phyloP scores from a whole-genome alignment of 92 coral and sea anemone species.

The Zoanthus sansibaricus region DNA sequence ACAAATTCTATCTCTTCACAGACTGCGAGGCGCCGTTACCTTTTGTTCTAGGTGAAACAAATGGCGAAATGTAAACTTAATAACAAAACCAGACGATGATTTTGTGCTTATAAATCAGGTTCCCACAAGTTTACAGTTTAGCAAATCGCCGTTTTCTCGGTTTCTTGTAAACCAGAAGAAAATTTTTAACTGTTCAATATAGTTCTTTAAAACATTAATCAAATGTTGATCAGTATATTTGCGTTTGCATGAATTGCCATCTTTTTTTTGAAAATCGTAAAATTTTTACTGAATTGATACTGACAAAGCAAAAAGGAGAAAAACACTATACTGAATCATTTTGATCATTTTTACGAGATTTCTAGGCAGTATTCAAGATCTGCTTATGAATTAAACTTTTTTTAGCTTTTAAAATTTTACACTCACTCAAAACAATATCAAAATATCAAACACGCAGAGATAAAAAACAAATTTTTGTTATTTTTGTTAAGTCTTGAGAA shows the following conservation, averaged over 20 bases:
- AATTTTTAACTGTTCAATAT: neutral
- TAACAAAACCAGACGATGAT: neutral
- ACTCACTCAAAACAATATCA: neutral
- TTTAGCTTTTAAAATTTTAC: neutral
- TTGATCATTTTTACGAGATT: too few species aligned
- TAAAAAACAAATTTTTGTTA: slow-evolving; percentile 9
- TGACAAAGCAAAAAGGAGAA: too few species aligned
- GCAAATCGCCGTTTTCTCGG: neutral
- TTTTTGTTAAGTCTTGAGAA: neutral
- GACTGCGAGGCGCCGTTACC: slow-evolving; percentile 35
- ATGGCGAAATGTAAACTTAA: neutral
- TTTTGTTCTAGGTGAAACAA: slow-evolving; percentile 11
- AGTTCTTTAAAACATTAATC: neutral
- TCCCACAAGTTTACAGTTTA: neutral
- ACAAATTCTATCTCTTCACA: slow-evolving; percentile 2
- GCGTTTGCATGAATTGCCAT: too few species aligned
- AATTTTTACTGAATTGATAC: too few species aligned
- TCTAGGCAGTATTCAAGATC: too few species aligned
- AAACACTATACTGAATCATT: too few species aligned
- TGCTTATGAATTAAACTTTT: neutral
- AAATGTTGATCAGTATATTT: too few species aligned
- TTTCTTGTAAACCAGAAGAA: neutral
- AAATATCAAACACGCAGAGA: neutral
- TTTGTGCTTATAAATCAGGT: neutral
- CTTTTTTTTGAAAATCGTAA: too few species aligned